Evolutionary conservation across 2,113 vertebrate genomes (phyloP), one percentile per base, ranked within the genome.

Genomic region (Lipophrys pholis): DNA sequence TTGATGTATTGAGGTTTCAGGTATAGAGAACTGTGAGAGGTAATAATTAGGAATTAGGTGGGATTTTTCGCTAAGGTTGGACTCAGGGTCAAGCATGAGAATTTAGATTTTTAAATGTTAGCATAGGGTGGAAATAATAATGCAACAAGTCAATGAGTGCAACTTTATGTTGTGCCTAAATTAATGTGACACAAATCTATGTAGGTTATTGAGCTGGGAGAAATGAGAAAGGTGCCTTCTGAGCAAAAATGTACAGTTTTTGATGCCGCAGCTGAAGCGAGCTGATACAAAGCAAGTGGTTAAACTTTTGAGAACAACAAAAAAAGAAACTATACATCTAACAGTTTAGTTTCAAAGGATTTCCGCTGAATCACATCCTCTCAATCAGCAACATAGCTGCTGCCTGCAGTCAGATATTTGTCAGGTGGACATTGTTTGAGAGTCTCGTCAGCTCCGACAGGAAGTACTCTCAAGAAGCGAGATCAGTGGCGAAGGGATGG

Each of bases 221-320:
- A 30, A 39, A 16, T 6, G 17, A 14, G 53, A 9, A 8, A 62
- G 39, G 72, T 78, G 76, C 48, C 21, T 72, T 64, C 81, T 74
- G 80, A 66, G 69, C 78, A 30, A 30, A 30, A 30, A 30, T 30
- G 2, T 2, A 30, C 21, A 69, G 69, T 65, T 82, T 78, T 78
- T 65, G 69, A 68, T 88, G 84, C 82, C 78, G 78, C 68, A 74
- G 80, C 78, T 86, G 56, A 55, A 72, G 73, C 65, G 82, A 73
- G 85, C 73, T 3, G 0, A 38, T 80, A 82, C 78, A 87, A 75
- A 30, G 16, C 2, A 3, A 81, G 72, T 11, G 68, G 48, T 70
- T 59, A 17, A 67, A 58, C 50, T 84, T 50, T 66, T 66, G 16
- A 38, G 46, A 75, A 63, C 75, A 70, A 51, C 42, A 46, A 70